Base-by-base conservation (phyloP, 2,888 invertebrate species). In the Cantharis nigra region DNA sequence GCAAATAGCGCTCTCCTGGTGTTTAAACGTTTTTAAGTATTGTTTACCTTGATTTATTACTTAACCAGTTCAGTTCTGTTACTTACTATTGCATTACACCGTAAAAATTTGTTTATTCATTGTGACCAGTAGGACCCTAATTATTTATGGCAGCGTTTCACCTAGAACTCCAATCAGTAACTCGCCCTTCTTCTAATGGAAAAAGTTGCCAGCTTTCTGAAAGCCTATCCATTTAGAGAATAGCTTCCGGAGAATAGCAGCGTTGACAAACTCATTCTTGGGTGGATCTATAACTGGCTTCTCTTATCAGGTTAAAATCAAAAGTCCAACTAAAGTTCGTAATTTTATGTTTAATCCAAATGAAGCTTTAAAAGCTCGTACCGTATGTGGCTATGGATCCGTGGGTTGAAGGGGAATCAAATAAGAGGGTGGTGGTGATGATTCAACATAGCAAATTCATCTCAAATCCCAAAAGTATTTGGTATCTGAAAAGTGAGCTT, bases 1-100 rank as follows among this genome's bases (percentile, higher is more conserved):
- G 75, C 83, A 83, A 83, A 83, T 82, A 81, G 81, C 74, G 72
- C 80, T 80, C 78, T 80, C 78, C 75, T 79, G 80, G 76, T 79
- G 78, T 80, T 78, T 71, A 78, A 80, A 77, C 78, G 75, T 74
- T 78, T 80, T 74, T 72, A 64, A 72, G 78, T 75, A 82, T 83
- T 83, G 83, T 83, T 77, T 82, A 70, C 74, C 33, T 70, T 82
- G 83, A 83, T 83, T 83, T 82, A 83, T 82, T 80, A 74, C 80
- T 77, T 64, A 72, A 74, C 76, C 74, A 79, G 78, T 75, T 73
- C 23, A 20, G 16, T 70, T 20, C 65, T 69, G 69, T 75, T 62
- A 69, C 62, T 74, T 71, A 78, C 70, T 75, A 78, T 78, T 78
- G 72, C 69, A 74, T 23, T 69, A 72, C 62, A 78, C 64, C 74